These are phyloP conservation scores for Cyrtodaria siliqua DNA, from an alignment of 2,888 invertebrate species.

Conservation along the genomic window DNA sequence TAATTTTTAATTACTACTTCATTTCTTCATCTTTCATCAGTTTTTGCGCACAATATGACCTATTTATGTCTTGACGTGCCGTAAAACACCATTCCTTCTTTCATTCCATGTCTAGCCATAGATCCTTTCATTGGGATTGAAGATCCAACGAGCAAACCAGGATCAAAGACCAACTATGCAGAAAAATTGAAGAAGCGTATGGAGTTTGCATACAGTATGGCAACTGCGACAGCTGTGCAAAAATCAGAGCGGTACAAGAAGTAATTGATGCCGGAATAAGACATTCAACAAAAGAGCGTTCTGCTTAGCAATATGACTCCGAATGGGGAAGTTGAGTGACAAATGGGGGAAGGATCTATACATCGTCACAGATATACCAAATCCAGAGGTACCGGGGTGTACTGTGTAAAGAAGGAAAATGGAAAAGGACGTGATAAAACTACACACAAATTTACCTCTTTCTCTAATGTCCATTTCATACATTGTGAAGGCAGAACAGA, in stretches of 20 bases:
- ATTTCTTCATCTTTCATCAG: no score
- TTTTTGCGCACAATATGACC: no score
- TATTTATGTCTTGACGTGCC: no score
- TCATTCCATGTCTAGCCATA: conserved; percentile 36
- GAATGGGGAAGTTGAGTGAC: conserved; percentile 15
- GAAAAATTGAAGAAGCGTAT: conserved; percentile 16
- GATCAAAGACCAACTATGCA: conserved; percentile 6
- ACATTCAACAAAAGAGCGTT: conserved; percentile 3
- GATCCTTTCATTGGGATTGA: conserved; percentile 36
- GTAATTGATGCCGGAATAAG: conserved; percentile 8
- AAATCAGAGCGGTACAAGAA: conserved; percentile 11
- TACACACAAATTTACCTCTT: conserved; percentile 20
- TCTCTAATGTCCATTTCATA: conserved; percentile 14
- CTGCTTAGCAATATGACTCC: conserved; percentile 16
- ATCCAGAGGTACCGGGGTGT: conserved; percentile 20
- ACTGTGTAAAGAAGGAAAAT: conserved; percentile 13
- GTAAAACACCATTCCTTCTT: no score
- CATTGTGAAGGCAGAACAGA: no score
- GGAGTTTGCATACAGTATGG: conserved; percentile 25
- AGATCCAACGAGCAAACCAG: background rate
- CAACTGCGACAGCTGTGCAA: background rate
- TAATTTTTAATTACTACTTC: no score
- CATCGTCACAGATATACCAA: background rate
- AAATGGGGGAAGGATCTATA: conserved; percentile 23
- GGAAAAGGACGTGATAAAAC: conserved; percentile 5